Evolutionary conservation across 1,140 invertebrate genomes (phyloP), one percentile per base, ranked within the genome.

Genomic region (Physella acuta): DNA sequence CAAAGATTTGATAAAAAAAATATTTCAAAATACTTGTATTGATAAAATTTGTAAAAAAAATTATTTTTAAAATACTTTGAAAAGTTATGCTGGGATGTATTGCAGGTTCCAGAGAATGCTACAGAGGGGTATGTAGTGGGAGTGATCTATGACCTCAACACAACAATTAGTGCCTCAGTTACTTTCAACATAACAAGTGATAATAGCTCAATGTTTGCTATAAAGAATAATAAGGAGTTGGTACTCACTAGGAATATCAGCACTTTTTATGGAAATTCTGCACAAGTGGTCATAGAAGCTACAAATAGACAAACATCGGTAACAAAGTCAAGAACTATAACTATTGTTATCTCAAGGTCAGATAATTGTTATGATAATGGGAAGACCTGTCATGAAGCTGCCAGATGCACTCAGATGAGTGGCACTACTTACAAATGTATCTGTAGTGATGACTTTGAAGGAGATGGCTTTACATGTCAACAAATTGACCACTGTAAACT

Each of bases 401-500:
- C 74, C 24, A 71, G 68, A 49, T 78, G 75, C 71, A 65, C 76
- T n/a, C 60, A 67, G 20, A 26, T 62, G 3, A 71, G 66, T 59
- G 70, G 73, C 34, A 64, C 71, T 3, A 56, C 36, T 39, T 33
- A 51, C 3, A 53, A 26, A 16, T 99, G 96, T 87, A 90, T 93
- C 78, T 99, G 96, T 86, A 86, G 90, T 71, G 85, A 90, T 71
- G 96, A 96, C 11, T 99, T 94, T 88, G 88, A 93, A 0, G 88
- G 90, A 0, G 86, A 90, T 1, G 94, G 67, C 28, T 69, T 49
- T 44, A 24, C 36, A 14, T 69, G 67, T 31, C 5, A 60, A 8
- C 56, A 69, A 44, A 34, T 69, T 11, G 37, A 69, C 49, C 39
- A 69, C 58, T 69, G 67, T 33, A 24, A 39, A 16, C 3, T 20